Percentiles rank a stretch among this genome's conserved stretches.
Evolutionary conservation across 1,140 invertebrate species (phyloP).

Genomic region (Macrosteles quadrilineatus): DNA sequence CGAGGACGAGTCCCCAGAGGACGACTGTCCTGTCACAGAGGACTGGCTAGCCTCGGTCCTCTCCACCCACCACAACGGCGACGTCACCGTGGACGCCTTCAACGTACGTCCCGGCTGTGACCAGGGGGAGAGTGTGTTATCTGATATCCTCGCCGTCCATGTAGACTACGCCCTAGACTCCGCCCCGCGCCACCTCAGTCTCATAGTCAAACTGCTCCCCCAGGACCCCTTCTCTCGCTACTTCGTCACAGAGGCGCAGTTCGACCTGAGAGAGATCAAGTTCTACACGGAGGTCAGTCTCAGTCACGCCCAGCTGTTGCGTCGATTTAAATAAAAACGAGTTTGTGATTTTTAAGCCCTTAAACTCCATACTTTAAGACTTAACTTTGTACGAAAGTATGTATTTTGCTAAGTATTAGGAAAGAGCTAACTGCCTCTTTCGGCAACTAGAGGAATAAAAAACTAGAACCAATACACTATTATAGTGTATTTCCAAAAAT

Average conservation of each 20-base stretch:
- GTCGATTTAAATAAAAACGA: too few relatives aligned
- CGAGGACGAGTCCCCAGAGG: slow-evolving; percentile 29
- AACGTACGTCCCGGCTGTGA: slow-evolving; percentile 53
- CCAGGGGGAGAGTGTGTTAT: slow-evolving; percentile 60
- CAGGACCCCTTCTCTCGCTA: slow-evolving; percentile 72
- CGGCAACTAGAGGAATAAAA: too few relatives aligned
- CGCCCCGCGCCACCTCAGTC: slow-evolving; percentile 50
- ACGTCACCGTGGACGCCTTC: slow-evolving; percentile 46
- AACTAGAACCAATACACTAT: too few relatives aligned
- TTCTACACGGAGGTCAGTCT: slow-evolving; percentile 77
- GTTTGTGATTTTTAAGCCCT: too few relatives aligned
- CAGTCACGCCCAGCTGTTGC: too few relatives aligned
- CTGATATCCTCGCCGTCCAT: slow-evolving; percentile 61
- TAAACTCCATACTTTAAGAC: too few relatives aligned
- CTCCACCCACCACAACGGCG: slow-evolving; percentile 53
- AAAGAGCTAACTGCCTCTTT: too few relatives aligned
- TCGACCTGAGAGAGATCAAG: slow-evolving; percentile 78
- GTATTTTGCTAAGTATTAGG: too few relatives aligned
- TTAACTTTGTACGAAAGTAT: too few relatives aligned
- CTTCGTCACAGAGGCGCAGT: slow-evolving; percentile 78
- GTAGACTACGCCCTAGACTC: slow-evolving; percentile 53
- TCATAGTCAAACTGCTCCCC: slow-evolving; percentile 75
- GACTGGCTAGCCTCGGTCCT: slow-evolving; percentile 63
- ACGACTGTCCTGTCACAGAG: slow-evolving; percentile 57
- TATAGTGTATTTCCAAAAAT: too few relatives aligned